Evolutionary conservation across 2,113 vertebrate genomes (phyloP).

Genomic region (Propithecus coquereli): DNA sequence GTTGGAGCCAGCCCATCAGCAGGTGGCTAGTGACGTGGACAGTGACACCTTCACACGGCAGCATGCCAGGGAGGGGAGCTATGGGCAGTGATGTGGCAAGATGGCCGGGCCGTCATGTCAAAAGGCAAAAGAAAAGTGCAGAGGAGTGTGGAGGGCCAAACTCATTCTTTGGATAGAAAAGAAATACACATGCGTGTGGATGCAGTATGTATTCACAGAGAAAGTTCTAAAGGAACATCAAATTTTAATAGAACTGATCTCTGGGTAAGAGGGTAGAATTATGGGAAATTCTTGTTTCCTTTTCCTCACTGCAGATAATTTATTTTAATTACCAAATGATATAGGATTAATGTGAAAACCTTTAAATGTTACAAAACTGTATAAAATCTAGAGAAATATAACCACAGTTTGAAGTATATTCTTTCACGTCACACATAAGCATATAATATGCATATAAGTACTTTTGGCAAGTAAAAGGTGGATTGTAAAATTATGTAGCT

Average conservation of each 20-base stretch:
- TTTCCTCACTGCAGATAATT: background rate
- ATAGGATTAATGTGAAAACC: background rate
- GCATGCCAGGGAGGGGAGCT: background rate
- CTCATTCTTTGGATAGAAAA: background rate
- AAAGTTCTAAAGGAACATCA: background rate
- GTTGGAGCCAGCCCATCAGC: background rate
- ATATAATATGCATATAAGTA: background rate
- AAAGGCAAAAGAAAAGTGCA: background rate
- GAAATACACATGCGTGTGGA: background rate
- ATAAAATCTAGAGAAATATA: background rate
- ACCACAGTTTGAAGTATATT: background rate
- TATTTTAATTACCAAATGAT: background rate
- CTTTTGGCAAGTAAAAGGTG: background rate
- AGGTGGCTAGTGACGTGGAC: background rate
- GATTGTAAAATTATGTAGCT: background rate
- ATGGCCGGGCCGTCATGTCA: accelerated
- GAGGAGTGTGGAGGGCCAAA: background rate
- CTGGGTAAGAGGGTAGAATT: background rate
- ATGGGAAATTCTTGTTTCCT: background rate
- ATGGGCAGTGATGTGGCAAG: background rate
- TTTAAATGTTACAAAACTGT: background rate
- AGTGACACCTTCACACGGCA: background rate
- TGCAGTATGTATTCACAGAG: background rate
- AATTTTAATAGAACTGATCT: background rate
- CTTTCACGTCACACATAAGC: background rate